Base-by-base conservation (phyloP, 2,888 invertebrate genomes). In the Tenthredo livida region DNA sequence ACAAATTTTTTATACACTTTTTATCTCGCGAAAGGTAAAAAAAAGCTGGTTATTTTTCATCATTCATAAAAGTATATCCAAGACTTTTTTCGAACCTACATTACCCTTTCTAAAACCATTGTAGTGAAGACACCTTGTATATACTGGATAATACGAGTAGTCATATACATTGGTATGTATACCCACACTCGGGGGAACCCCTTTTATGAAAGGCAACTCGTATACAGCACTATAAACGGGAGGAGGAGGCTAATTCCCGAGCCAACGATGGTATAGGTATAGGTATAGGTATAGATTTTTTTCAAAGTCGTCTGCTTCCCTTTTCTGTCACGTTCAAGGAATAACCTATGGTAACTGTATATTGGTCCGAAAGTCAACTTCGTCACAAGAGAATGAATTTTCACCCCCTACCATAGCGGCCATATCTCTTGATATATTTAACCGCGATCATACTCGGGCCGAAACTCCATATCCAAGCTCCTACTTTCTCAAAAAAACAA, bases 321-420 rank as follows among this genome's bases (percentile, higher is more conserved):
- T n/a, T 33, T 9, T 72, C 70, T 72, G 77, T 54, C 77, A 77
- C 77, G 77, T 77, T 54, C 77, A 9, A 77, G 77, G 54, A 77
- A 77, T 77, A 77, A 77, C 77, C 54, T 54, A 77, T 29, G 77
- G 77, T 54, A 77, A 77, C 77, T 50, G 77, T 77, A 54, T 77
- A 77, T 77, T 77, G 77, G 77, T 17, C 17, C 77, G 77, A 77
- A 77, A 77, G 33, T 50, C 50, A 50, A 77, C 77, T 29, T n/a
- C 50, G 77, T 33, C 50, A 54, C 10, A 40, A 77, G 54, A 77
- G 77, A 77, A 77, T 77, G 77, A 77, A 77, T 50, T 77, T 77
- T 54, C 77, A 54, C 54, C 40, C 72, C 72, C 21, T 40, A 37
- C 72, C 7, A 15, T 7, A 15, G 40, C 10, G 17, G 54, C 33